Evolutionary conservation across 2,888 invertebrate species (phyloP), one percentile per base, ranked within the genome.

Genomic region (Argyresthia albistria): DNA sequence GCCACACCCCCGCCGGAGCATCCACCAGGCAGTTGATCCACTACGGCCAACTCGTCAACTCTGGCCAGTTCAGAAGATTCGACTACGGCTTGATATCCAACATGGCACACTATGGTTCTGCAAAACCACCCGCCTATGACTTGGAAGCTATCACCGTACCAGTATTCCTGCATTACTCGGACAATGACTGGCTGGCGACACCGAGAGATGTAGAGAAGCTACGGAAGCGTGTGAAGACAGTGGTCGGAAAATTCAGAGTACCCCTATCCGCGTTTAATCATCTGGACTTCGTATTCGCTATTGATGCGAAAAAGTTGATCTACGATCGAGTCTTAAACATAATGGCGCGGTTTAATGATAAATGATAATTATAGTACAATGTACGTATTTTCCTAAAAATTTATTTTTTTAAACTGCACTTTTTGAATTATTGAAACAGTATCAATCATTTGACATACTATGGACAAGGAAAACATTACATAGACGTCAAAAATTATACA

Each of bases 221-320:
- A 16, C 69, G 76, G n/a, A 57, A 59, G 39, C 72, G 81, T 63
- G 65, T 90, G 0, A 73, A 77, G 11, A 72, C 78, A 10, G 73
- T 75, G 0, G 59, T 89, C 0, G 89, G 87, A n/a, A 80, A 81
- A 60, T 84, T 78, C 57, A 69, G 78, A 61, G 87, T 90, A 0
- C 76, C 83, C 0, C 59, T 86, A 49, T 59, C 71, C 4, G 72
- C 81, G 53, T 89, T 89, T 62, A 89, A 88, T 59, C 91, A 91
- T 62, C 64, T 91, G 47, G 91, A 91, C 63, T 89, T 90, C 59
- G 75, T 91, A 4, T 90, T 89, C 61, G 89, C 88, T 3, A 89
- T 80, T 50, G 82, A 90, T 62, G 91, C 89, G 0, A 87, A 90
- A 16, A 79, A 73, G 49, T 70, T 92, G 43, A 73, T 93, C 0